A percentile compares a stretch with the other conserved stretches of the same genome.
Conservation (phyloP, 1,140 invertebrate genomes). For the Neodiprion lecontei region DNA sequence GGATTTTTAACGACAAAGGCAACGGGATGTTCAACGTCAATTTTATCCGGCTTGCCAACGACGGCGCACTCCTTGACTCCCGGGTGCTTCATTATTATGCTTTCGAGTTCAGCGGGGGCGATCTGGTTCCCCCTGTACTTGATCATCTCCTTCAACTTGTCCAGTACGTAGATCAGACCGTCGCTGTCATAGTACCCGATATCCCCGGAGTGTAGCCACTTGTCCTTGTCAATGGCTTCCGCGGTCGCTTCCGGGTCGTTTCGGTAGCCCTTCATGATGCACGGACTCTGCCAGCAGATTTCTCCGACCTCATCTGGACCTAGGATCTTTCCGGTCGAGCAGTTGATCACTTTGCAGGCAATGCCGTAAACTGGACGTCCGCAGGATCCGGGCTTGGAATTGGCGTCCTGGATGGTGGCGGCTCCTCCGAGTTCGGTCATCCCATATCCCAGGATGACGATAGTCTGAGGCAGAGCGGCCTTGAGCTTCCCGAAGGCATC, state of each 20-base stretch:
- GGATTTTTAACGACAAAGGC: conserved; percentile 60
- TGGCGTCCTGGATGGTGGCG: conserved; percentile 7
- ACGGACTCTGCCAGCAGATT: conserved; percentile 49
- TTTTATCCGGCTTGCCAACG: conserved; percentile 63
- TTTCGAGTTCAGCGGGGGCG: conserved; percentile 69
- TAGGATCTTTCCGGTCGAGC: conserved; percentile 49
- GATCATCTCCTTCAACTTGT: conserved; percentile 68
- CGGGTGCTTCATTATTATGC: conserved; percentile 62
- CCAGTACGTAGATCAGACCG: conserved; percentile 62
- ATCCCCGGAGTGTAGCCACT: conserved; percentile 69
- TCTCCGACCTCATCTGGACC: conserved; percentile 52
- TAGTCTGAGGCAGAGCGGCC: not conserved
- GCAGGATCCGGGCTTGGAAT: conserved; percentile 31
- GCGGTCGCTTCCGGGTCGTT: conserved; percentile 52
- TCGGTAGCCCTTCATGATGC: conserved; percentile 45
- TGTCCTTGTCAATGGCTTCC: conserved; percentile 61
- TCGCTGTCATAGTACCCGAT: conserved; percentile 61
- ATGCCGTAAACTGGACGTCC: conserved; percentile 37
- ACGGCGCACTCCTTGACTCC: conserved; percentile 67
- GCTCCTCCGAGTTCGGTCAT: conserved; percentile 42
- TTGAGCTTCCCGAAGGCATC: conserved; percentile 3
- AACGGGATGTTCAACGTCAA: conserved; percentile 63
- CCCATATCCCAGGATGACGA: conserved; percentile 26
- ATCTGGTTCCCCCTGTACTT: conserved; percentile 68
- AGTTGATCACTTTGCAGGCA: conserved; percentile 45